Conservation (phyloP, 2,797 vertebrate species). For the Lerista edwardsae region DNA sequence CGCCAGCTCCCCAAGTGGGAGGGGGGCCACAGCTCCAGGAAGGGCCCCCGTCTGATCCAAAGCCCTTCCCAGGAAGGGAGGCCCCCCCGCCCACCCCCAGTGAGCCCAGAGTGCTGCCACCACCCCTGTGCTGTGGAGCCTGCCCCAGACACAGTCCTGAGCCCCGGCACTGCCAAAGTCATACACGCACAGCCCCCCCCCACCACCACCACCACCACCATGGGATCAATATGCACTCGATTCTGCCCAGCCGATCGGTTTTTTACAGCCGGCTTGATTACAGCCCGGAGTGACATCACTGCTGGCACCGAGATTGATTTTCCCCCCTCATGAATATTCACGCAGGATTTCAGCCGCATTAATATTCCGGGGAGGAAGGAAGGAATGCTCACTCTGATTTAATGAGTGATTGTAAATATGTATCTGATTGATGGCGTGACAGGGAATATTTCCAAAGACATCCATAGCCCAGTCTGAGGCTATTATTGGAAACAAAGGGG, state of each 20-base stretch:
- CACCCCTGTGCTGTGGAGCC: no score
- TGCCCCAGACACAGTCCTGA: not conserved
- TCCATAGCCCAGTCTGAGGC: constrained; percentile 45
- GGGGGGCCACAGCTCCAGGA: no score
- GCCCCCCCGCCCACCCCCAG: no score
- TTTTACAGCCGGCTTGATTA: constrained; percentile 67
- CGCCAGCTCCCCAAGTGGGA: no score
- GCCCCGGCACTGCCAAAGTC: no score
- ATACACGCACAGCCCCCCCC: no score
- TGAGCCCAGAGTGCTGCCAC: no score
- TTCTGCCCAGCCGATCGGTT: constrained; percentile 62
- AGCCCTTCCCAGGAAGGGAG: no score
- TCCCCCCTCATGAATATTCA: constrained; percentile 68
- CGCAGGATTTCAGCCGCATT: constrained; percentile 67
- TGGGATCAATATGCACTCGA: constrained; percentile 68
- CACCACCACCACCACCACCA: constrained; percentile 34
- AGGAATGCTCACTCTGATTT: constrained; percentile 68
- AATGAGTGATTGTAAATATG: constrained; percentile 68
- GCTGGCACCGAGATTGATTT: constrained; percentile 60
- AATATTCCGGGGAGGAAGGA: constrained; percentile 73
- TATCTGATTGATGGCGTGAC: constrained; percentile 64
- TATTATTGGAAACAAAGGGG: constrained; percentile 46
- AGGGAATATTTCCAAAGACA: constrained; percentile 56
- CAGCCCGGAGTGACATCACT: constrained; percentile 57
- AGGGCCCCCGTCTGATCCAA: no score